phyloP scores from a whole-genome alignment of 92 coral and sea anemone species.

The Palythoa caribaeorum region DNA sequence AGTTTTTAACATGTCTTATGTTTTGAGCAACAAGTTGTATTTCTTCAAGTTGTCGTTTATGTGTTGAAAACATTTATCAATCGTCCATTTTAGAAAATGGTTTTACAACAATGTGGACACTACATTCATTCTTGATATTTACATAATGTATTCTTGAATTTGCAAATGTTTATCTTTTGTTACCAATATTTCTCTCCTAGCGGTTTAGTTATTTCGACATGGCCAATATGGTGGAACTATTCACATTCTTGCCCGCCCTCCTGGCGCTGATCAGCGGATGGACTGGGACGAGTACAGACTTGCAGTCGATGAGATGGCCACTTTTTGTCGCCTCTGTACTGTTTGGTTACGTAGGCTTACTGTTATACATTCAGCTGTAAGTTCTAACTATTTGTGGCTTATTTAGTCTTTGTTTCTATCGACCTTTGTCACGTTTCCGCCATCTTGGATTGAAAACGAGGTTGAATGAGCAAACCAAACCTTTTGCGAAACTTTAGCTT shows the following conservation, averaged over 20 bases:
- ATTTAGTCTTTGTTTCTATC: neutral
- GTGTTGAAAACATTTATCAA: too few species aligned
- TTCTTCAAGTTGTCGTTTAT: too few species aligned
- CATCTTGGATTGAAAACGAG: too few species aligned
- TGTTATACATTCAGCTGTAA: slow-evolving; percentile 78
- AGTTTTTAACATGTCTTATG: too few species aligned
- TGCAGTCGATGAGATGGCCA: neutral
- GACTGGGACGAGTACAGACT: neutral
- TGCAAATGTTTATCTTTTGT: neutral
- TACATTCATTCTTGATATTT: neutral
- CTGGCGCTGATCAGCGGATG: slow-evolving; percentile 35
- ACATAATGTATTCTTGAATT: neutral
- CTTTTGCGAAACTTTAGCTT: too few species aligned
- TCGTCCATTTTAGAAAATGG: too few species aligned
- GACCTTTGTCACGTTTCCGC: too few species aligned
- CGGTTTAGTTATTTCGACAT: slow-evolving; percentile 75
- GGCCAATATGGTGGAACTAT: slow-evolving; percentile 74
- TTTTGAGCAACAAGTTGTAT: too few species aligned
- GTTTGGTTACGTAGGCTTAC: slow-evolving; percentile 69
- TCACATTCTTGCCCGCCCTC: slow-evolving; percentile 68
- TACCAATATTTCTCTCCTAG: slow-evolving; percentile 6
- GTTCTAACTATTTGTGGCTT: neutral
- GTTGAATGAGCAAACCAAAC: too few species aligned
- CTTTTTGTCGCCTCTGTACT: slow-evolving; percentile 62
- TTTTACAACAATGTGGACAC: too few species aligned